A percentile compares a stretch with the other conserved stretches of the same genome.
Evolutionary conservation across 2,113 vertebrate species (phyloP).

Genomic region (Orycteropus afer): DNA sequence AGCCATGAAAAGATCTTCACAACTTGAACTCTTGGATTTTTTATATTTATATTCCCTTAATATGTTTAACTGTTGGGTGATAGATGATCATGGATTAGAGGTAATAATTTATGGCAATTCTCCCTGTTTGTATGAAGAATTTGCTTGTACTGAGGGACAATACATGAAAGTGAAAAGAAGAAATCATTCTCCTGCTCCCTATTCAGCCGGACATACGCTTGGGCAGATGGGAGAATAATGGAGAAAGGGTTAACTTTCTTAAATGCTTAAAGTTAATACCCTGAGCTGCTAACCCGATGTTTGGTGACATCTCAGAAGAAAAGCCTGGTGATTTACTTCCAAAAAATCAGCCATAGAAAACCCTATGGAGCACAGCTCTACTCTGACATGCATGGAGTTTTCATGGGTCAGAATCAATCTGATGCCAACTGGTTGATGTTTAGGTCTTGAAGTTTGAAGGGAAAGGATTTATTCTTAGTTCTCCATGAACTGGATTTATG

Average conservation of each 20-base stretch:
- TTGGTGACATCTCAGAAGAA: no score
- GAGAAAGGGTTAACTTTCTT: neutral
- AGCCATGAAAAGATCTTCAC: neutral
- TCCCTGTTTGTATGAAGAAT: neutral
- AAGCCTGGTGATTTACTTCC: no score
- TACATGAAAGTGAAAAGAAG: neutral
- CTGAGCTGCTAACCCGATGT: no score
- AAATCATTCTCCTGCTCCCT: neutral
- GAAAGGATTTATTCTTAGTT: neutral
- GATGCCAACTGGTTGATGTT: neutral
- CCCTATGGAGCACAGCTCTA: no score
- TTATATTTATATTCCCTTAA: neutral
- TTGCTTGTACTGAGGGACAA: neutral
- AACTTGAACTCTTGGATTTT: neutral
- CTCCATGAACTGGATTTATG: neutral
- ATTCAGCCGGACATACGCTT: neutral
- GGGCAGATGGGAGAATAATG: neutral
- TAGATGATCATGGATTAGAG: neutral
- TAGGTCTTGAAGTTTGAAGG: neutral
- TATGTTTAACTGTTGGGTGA: neutral
- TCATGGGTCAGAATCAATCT: no score
- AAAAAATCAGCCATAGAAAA: no score
- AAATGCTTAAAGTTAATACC: no score
- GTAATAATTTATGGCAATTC: neutral
- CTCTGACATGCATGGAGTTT: no score